Evolutionary conservation across 2,888 invertebrate genomes (phyloP), one percentile per base, ranked within the genome.

Genomic region (Drosophila setosimentum): DNA sequence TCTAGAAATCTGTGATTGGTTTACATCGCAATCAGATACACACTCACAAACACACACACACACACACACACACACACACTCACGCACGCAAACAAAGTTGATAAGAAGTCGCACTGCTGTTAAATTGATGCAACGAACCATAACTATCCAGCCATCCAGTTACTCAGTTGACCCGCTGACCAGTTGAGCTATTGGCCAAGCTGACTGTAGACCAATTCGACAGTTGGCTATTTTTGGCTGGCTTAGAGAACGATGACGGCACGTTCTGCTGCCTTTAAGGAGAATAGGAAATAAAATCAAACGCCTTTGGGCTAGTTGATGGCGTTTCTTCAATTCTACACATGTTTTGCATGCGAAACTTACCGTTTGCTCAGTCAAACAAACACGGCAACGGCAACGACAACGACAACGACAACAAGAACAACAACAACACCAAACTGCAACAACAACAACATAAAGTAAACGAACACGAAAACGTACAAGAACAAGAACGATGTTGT

Each of bases 81-180:
- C 35, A 27, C 13, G 13, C 49, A 30, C 5, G 27, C 24, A 30
- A 57, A 60, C 6, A 13, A 61, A 67, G 66, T 73, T 63, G 54
- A 82, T 75, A 85, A 78, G 66, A 79, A 78, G 79, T 85, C 83
- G 70, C 71, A 73, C 55, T 86, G 73, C 80, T 64, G 79, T 83
- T 86, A 85, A 73, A 88, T 88, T 83, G 80, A 63, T 53, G 74
- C 80, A 89, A 68, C 70, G 72, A 86, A 74, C 72, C 83, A 83
- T 88, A 78, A 69, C 87, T 65, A 53, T 32, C 49, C 63, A 60
- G 55, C 54, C 57, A 57, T 45, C 30, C 21, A 57, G 65, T 42
- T 33, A 29, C 30, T 30, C 45, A 57, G 42, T 16, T 57, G 45
- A 42, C 45, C 57, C 50, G 48, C 50, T 66, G 66, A 51, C 42